phyloP scores from a whole-genome alignment of 2,888 invertebrate genomes.

The Mythimna loreyi region DNA sequence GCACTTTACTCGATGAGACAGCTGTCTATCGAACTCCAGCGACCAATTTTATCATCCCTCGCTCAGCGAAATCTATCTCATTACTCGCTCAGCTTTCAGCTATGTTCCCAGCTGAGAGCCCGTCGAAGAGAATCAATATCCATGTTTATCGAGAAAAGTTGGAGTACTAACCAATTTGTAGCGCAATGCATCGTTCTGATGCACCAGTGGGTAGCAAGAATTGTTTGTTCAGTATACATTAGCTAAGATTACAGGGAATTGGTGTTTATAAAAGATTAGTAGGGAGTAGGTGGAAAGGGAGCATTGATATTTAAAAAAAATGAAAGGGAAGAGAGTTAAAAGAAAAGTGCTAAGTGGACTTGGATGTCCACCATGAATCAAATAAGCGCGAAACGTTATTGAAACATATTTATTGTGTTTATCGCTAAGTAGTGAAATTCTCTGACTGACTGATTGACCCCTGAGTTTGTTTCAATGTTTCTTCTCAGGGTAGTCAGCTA shows the following conservation, averaged over 20 bases:
- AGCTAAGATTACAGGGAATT: neutral
- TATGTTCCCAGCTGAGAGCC: constrained; percentile 32
- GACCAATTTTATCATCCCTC: constrained; percentile 7
- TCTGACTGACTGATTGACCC: too few relatives aligned
- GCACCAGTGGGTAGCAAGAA: constrained; percentile 7
- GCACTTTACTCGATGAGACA: neutral
- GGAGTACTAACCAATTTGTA: neutral
- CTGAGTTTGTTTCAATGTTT: too few relatives aligned
- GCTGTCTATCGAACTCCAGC: neutral
- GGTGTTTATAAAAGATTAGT: constrained; percentile 2
- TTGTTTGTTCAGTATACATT: neutral
- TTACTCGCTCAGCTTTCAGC: constrained; percentile 31
- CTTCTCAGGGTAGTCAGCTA: too few relatives aligned
- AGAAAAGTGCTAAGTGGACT: too few relatives aligned
- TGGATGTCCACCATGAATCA: too few relatives aligned
- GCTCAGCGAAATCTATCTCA: constrained; percentile 10
- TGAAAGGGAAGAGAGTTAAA: too few relatives aligned
- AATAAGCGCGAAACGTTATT: too few relatives aligned
- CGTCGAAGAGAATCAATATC: constrained; percentile 38
- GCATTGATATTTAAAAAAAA: too few relatives aligned
- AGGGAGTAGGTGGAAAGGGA: too few relatives aligned
- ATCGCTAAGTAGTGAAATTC: too few relatives aligned
- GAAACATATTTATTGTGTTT: too few relatives aligned
- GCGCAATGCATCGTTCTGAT: neutral
- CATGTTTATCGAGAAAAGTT: constrained; percentile 20